These are phyloP conservation scores for Melopsittacus undulatus DNA, from an alignment of 2,797 vertebrate genomes.

Conservation along the genomic window DNA sequence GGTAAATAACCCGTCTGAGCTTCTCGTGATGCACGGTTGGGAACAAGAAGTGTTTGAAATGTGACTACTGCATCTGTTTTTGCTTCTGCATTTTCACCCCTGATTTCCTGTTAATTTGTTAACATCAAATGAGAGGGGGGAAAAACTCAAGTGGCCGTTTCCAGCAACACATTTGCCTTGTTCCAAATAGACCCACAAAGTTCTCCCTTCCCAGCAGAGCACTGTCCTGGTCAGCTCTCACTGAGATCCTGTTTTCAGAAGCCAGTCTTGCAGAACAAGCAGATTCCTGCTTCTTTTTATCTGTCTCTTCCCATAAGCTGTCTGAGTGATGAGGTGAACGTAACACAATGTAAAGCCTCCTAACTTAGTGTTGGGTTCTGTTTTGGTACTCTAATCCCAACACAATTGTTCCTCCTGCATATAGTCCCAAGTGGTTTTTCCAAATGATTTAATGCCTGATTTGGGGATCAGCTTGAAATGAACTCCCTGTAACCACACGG, in stretches of 20 bases:
- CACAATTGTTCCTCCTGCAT: background rate
- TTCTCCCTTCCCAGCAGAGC: constrained; percentile 21
- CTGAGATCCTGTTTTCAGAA: background rate
- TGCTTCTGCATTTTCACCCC: background rate
- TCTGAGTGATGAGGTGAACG: accelerated
- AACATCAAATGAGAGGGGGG: background rate
- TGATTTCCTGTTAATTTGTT: background rate
- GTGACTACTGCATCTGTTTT: background rate
- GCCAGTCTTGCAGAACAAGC: background rate
- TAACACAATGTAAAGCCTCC: background rate
- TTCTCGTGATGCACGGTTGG: accelerated
- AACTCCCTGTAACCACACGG: background rate
- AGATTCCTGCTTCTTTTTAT: background rate
- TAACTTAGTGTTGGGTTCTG: background rate
- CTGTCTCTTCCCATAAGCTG: background rate
- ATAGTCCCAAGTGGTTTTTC: background rate
- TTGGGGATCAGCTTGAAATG: background rate
- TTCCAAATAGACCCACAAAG: background rate
- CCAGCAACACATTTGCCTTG: background rate
- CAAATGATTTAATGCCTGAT: background rate
- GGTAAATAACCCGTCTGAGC: background rate
- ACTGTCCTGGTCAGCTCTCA: background rate
- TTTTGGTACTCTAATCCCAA: background rate
- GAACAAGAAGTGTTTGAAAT: background rate
- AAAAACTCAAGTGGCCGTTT: background rate